Evolutionary conservation across 2,113 vertebrate genomes (phyloP).

Genomic region (Galemys pyrenaicus): DNA sequence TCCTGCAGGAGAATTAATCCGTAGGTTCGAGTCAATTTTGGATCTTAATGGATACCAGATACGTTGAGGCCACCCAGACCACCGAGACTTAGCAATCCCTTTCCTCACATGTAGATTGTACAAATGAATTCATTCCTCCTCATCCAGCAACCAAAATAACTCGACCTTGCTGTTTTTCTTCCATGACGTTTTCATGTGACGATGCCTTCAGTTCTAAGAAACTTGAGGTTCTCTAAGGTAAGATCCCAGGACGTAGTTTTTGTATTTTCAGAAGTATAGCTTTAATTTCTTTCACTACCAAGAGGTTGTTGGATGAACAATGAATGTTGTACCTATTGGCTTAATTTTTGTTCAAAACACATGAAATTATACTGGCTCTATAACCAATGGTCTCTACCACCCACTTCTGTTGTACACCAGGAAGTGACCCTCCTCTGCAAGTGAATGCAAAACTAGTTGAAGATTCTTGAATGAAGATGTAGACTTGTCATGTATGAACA

Average conservation of each 20-base stretch:
- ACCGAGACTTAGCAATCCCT: conserved; percentile 57
- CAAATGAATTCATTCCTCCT: conserved; percentile 75
- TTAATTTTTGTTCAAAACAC: background rate
- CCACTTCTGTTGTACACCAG: rapidly evolving
- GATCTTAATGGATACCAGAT: conserved; percentile 87
- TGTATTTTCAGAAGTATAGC: background rate
- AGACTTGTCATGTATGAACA: background rate
- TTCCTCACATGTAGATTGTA: conserved; percentile 59
- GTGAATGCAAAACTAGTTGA: background rate
- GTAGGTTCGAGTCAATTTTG: conserved; percentile 85
- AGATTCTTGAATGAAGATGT: background rate
- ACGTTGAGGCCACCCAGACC: conserved; percentile 83
- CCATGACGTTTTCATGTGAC: rapidly evolving
- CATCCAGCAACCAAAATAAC: background rate
- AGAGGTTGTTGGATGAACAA: background rate
- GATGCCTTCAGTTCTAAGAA: background rate
- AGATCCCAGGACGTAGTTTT: background rate
- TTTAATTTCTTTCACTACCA: background rate
- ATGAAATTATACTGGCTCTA: background rate
- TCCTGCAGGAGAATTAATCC: conserved; percentile 89
- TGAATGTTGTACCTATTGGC: background rate
- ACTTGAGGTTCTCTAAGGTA: background rate
- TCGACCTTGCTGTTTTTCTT: background rate
- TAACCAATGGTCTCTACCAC: rapidly evolving
- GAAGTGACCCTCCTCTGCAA: no score